Conservation (phyloP, 2,797 vertebrate genomes). For the Corythornis leucogaster region DNA sequence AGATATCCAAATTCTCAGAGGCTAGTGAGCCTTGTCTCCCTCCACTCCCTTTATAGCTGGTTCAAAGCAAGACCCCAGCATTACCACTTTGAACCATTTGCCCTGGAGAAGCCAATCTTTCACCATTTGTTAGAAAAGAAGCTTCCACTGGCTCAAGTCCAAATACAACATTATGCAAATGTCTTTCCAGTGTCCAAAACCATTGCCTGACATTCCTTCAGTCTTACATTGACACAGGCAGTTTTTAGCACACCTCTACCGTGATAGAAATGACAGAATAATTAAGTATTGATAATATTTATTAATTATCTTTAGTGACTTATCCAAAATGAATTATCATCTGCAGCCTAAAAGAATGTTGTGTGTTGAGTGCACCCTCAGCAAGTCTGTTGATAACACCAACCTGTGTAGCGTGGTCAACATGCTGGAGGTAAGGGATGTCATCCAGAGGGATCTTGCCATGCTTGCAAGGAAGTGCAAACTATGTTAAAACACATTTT, state of each 20-base stretch:
- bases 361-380: not conserved
- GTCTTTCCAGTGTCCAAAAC: not conserved
- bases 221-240: not conserved
- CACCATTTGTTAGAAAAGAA: not conserved
- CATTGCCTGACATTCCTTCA: not conserved
- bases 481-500: not conserved
- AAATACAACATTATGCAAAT: not conserved
- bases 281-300: not conserved
- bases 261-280: not conserved
- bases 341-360: not conserved
- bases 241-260: not conserved
- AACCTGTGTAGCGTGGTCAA: not conserved
- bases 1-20: not conserved
- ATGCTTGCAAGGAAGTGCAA: not conserved
- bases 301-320: not conserved
- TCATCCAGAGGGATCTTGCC: not conserved
- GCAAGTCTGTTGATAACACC: not conserved
- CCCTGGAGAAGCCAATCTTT: not conserved
- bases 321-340: not conserved
- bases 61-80: not conserved
- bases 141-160: not conserved
- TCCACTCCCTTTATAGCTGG: not conserved
- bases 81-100: not conserved
- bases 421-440: not conserved
- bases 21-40: not conserved